Evolutionary conservation across 2,888 invertebrate species (phyloP).

Genomic region (Nysson spinosus): DNA sequence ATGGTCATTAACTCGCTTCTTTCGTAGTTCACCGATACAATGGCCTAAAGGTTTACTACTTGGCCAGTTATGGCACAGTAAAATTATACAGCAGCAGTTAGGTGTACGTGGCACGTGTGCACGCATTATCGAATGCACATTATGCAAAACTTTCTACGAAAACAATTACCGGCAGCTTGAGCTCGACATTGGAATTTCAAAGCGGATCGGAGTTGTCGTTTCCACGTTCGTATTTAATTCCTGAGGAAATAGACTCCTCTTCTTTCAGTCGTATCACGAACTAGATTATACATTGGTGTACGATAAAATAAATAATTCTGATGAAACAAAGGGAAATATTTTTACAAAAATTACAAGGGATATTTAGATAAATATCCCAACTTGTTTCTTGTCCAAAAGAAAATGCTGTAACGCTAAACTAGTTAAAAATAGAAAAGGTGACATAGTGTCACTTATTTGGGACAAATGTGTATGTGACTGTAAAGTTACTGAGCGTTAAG

Average conservation of each 20-base stretch:
- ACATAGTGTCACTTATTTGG: too few relatives aligned
- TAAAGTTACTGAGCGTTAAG: too few relatives aligned
- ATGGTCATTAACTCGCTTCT: constrained; percentile 47
- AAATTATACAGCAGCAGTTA: constrained; percentile 49
- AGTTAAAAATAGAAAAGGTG: too few relatives aligned
- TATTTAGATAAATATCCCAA: too few relatives aligned
- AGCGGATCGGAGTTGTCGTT: constrained; percentile 10
- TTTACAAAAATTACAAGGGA: too few relatives aligned
- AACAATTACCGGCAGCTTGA: constrained; percentile 28
- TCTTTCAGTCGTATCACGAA: not conserved
- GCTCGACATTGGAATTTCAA: not conserved
- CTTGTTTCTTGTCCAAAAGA: too few relatives aligned
- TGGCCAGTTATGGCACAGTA: constrained; percentile 38
- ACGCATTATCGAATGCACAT: constrained; percentile 68
- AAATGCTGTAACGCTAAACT: too few relatives aligned
- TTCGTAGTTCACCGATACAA: constrained; percentile 12
- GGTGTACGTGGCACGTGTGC: constrained; percentile 46
- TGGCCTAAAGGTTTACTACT: constrained; percentile 31
- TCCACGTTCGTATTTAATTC: constrained; percentile 35
- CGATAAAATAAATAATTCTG: too few relatives aligned
- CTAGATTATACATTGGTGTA: too few relatives aligned
- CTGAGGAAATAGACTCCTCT: not conserved
- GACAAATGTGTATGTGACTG: too few relatives aligned
- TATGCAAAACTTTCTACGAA: constrained; percentile 60
- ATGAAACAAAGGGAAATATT: too few relatives aligned